phyloP scores from a whole-genome alignment of 1,140 invertebrate species.

The Drosophila ercepeae region DNA sequence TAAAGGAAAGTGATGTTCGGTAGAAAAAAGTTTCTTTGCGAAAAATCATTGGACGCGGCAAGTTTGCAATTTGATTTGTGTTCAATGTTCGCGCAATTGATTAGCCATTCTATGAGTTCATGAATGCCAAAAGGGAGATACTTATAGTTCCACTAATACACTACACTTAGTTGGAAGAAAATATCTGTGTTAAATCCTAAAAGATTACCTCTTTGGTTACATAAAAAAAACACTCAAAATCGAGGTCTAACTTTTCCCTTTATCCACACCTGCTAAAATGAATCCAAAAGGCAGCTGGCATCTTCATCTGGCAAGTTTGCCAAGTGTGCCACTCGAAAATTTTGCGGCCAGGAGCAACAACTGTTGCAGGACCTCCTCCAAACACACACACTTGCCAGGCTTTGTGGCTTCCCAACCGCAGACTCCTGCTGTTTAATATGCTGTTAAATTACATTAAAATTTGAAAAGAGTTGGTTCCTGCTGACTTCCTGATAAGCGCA shows the following conservation, averaged over 20 bases:
- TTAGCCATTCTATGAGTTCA: constrained; percentile 73
- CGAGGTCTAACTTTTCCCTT: not conserved
- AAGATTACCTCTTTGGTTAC: too few species aligned
- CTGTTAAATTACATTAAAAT: constrained; percentile 80
- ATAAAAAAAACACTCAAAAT: too few species aligned
- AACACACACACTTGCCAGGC: not conserved
- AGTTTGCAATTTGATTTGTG: constrained; percentile 82
- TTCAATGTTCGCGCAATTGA: constrained; percentile 75
- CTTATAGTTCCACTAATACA: constrained; percentile 24
- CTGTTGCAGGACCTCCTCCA: constrained; percentile 57
- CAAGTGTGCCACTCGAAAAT: constrained; percentile 46
- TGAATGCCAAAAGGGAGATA: too few species aligned
- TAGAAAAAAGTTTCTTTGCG: constrained; percentile 18
- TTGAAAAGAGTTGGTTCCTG: constrained; percentile 56
- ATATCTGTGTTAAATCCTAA: too few species aligned
- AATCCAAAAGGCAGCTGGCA: not conserved
- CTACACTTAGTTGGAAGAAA: constrained; percentile 17
- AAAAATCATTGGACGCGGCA: constrained; percentile 62
- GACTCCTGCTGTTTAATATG: constrained; percentile 74
- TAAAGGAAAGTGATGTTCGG: constrained; percentile 11
- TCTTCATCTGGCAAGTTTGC: constrained; percentile 40
- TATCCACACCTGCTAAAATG: not conserved
- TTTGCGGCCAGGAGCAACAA: constrained; percentile 54
- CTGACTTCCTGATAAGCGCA: constrained; percentile 67
- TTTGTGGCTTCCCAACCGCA: constrained; percentile 45